phyloP scores from a whole-genome alignment of 2,888 invertebrate species.

The Epirrhoe tristata region DNA sequence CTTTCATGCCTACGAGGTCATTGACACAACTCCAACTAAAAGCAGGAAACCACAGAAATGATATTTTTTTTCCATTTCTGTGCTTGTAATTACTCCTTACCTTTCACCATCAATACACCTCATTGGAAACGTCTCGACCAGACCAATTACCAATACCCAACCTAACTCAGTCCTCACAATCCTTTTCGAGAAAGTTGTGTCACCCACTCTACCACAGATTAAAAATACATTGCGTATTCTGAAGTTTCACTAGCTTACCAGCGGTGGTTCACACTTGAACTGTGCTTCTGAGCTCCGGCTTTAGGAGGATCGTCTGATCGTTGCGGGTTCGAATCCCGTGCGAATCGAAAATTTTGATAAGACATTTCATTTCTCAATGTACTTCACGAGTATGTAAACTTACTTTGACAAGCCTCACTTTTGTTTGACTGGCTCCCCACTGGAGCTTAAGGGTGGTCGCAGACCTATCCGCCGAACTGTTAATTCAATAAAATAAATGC shows the following conservation, averaged over 20 bases:
- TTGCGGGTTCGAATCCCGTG: too few species aligned
- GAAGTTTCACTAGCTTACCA: not conserved
- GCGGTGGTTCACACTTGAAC: not conserved
- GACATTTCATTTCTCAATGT: too few species aligned
- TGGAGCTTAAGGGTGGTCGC: too few species aligned
- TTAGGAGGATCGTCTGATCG: too few species aligned
- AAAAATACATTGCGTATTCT: not conserved
- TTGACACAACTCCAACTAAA: not conserved
- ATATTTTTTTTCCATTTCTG: not conserved
- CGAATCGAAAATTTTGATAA: too few species aligned
- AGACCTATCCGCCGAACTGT: too few species aligned
- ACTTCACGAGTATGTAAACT: too few species aligned
- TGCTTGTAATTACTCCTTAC: constrained; percentile 13
- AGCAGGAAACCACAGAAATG: not conserved
- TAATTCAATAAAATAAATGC: too few species aligned
- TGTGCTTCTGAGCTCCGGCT: too few species aligned
- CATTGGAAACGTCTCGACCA: constrained; percentile 27
- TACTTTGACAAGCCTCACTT: too few species aligned
- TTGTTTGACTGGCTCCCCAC: too few species aligned
- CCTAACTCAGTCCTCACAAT: constrained; percentile 27
- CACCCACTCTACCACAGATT: constrained; percentile 17
- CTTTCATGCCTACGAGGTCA: not conserved
- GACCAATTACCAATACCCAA: constrained; percentile 19
- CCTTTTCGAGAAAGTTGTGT: constrained; percentile 24
- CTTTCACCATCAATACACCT: constrained; percentile 25